These are phyloP conservation scores for Choristoneura fumiferana DNA, from an alignment of 1,140 invertebrate species.

Conservation along the genomic window DNA sequence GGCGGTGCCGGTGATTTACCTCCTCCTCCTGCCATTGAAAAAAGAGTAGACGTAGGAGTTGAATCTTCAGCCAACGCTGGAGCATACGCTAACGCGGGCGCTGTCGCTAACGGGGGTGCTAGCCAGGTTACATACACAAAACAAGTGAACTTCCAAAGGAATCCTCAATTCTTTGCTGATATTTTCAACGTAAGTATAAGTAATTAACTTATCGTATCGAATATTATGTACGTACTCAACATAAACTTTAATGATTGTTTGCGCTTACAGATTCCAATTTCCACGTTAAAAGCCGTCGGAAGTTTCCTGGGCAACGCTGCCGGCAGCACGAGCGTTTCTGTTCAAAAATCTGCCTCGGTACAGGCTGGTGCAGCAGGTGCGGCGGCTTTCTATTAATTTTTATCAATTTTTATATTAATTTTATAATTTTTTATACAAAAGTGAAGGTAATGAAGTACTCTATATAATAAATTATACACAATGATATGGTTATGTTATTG, in stretches of 20 bases:
- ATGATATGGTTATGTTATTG: no score
- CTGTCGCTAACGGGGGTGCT: conserved; percentile 26
- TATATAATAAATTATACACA: background rate
- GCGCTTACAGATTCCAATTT: conserved; percentile 66
- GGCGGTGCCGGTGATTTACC: conserved; percentile 34
- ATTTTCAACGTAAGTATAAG: conserved; percentile 62
- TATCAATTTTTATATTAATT: conserved; percentile 16
- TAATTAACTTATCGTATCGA: conserved; percentile 7
- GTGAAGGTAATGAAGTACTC: background rate
- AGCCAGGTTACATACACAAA: conserved; percentile 46
- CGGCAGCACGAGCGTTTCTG: conserved; percentile 55
- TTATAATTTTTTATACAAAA: conserved; percentile 15
- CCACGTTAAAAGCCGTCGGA: conserved; percentile 60
- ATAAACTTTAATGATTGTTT: conserved; percentile 10
- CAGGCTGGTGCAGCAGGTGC: conserved; percentile 46
- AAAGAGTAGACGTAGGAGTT: conserved; percentile 52
- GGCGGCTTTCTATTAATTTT: conserved; percentile 35
- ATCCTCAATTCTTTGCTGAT: conserved; percentile 60
- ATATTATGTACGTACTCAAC: conserved; percentile 17
- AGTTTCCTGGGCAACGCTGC: conserved; percentile 62
- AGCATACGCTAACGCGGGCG: conserved; percentile 20
- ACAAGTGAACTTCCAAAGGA: conserved; percentile 47
- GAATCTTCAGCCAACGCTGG: conserved; percentile 35
- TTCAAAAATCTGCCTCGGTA: conserved; percentile 59
- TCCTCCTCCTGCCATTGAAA: conserved; percentile 39